These are phyloP conservation scores for Scomber scombrus DNA, from an alignment of 2,113 vertebrate species.

Conservation along the genomic window DNA sequence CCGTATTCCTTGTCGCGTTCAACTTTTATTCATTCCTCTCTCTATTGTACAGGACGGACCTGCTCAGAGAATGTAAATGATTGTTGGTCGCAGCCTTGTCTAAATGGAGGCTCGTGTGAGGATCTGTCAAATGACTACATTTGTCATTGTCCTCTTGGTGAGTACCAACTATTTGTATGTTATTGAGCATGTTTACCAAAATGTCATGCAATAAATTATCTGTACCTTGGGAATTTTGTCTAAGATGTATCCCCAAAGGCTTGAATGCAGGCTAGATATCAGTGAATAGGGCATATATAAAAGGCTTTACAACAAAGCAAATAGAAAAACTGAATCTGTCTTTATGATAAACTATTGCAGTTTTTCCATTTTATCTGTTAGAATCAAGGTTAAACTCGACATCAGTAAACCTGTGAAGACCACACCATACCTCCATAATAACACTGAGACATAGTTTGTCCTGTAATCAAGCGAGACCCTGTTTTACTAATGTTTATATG, in stretches of 20 bases:
- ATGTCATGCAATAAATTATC: slow-evolving; percentile 58
- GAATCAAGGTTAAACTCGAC: background rate
- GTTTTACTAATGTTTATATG: slow-evolving; percentile 23
- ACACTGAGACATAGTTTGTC: background rate
- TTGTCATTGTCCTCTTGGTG: slow-evolving; percentile 85
- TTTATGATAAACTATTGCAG: background rate
- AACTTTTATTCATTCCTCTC: slow-evolving; percentile 38
- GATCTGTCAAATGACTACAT: slow-evolving; percentile 82
- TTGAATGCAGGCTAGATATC: slow-evolving; percentile 1
- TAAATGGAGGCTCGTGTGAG: slow-evolving; percentile 85
- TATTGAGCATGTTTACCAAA: slow-evolving; percentile 66
- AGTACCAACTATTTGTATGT: slow-evolving; percentile 63
- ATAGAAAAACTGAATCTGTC: slow-evolving; percentile 15
- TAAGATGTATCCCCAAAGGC: slow-evolving; percentile 19
- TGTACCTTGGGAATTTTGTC: slow-evolving; percentile 30
- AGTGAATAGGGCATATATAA: background rate
- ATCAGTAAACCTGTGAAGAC: background rate
- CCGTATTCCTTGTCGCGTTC: slow-evolving; percentile 18
- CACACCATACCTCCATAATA: background rate
- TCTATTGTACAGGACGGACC: slow-evolving; percentile 77
- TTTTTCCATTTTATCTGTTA: slow-evolving; percentile 2
- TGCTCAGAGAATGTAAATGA: slow-evolving; percentile 77
- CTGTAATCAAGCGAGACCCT: slow-evolving; percentile 25
- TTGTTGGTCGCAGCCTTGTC: slow-evolving; percentile 83
- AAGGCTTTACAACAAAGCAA: background rate